Base-by-base conservation (phyloP, 2,797 vertebrate genomes). In the Clamator glandarius region DNA sequence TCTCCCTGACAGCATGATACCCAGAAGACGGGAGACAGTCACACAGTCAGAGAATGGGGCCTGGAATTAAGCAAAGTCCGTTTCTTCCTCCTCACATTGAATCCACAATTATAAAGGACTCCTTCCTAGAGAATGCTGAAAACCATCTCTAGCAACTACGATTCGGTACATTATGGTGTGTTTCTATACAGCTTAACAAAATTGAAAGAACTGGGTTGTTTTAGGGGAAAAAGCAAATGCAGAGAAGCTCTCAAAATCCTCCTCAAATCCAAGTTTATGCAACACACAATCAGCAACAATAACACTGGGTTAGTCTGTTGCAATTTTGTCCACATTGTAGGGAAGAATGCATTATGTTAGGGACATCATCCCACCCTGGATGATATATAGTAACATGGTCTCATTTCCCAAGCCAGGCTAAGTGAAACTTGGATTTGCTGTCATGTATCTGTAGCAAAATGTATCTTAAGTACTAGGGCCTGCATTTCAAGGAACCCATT, bases 241-340 rank as follows among this genome's bases (percentile, higher is more conserved):
- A 88, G 83, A 72, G 42, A 72, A 76, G 23, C 26, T 46, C 77
- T 92, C 73, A 62, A 92, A 85, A 72, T 76, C 64, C 61, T 86
- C 51, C 48, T 84, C 42, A 90, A 84, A 86, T 86, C 57, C 73
- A 90, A 46, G 29, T 23, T 73, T 42, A 8, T 69, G 61, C 12
- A 55, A 74, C 58, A 62, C 25, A 55, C 33, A 88, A 86, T 88
- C 70, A 92, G 46, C 11, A 87, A 36, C 46, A 87, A 69, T 24
- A 82, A 42, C 24, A 41, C 15, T 54, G 41, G 68, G 68, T 84
- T 68, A 72, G 41, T 23, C 16, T 59, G 33, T 48, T 58, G 66
- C 69, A 52, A 57, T 72, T 90, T 78, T 61, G 83, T 36, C 59
- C 39, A 51, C 16, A 21, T 4, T 3, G 3, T 6, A 52, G 41